Evolutionary conservation across 2,113 vertebrate genomes (phyloP).

Genomic region (Passer domesticus): DNA sequence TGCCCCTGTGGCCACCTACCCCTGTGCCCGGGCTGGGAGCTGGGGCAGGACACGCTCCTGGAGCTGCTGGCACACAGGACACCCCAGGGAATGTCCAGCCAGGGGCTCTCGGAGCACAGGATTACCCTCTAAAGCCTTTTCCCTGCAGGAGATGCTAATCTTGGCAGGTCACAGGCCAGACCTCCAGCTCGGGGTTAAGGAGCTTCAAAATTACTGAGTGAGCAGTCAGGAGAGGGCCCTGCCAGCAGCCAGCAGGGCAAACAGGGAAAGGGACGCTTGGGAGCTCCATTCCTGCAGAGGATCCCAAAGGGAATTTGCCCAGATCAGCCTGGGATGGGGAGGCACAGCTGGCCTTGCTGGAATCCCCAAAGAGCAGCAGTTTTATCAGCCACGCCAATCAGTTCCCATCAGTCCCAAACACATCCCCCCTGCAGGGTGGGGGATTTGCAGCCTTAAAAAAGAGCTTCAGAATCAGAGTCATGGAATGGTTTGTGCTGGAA

Average conservation of each 20-base stretch:
- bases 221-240: background rate
- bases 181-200: background rate
- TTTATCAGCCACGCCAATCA: accelerated
- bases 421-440: too few species aligned
- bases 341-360: background rate
- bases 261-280: background rate
- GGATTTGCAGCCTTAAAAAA: accelerated
- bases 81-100: background rate
- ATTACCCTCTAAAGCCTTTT: background rate
- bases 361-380: accelerated
- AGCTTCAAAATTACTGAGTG: background rate
- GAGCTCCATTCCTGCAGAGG: background rate
- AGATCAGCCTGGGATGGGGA: background rate
- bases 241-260: background rate
- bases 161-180: background rate
- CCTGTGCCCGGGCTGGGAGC: background rate
- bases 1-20: background rate
- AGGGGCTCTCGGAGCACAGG: background rate
- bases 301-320: background rate
- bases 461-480: background rate
- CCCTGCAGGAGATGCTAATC: background rate
- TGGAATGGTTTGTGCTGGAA: background rate
- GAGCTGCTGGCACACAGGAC: background rate
- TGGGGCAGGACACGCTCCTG: accelerated
- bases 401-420: accelerated